These are phyloP conservation scores for Nannobrachium achirus DNA, from an alignment of 2,113 vertebrate species.

Conservation along the genomic window DNA sequence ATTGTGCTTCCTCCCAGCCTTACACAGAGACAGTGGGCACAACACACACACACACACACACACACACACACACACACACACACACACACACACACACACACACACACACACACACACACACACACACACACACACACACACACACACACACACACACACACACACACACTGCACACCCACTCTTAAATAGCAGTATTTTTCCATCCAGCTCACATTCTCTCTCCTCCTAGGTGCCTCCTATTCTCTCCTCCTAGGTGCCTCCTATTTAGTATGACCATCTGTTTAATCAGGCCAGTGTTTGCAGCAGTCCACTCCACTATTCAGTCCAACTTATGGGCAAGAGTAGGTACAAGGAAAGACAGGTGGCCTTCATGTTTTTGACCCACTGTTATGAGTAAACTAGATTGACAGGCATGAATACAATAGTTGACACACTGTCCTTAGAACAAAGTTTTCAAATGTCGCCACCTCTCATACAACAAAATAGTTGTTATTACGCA, in stretches of 20 bases:
- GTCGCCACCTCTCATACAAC: conserved; percentile 6
- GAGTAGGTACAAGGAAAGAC: background rate
- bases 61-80: background rate
- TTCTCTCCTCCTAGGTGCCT: background rate
- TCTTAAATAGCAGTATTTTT: background rate
- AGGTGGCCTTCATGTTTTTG: background rate
- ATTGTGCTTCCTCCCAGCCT: conserved; percentile 25
- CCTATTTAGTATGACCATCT: background rate
- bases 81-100: background rate
- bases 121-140: background rate
- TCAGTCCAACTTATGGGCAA: background rate
- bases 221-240: background rate
- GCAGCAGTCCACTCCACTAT: background rate
- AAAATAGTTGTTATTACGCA: background rate
- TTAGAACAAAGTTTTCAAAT: conserved; percentile 17
- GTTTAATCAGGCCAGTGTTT: conserved; percentile 1
- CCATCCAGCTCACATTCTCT: background rate
- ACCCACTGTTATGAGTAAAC: background rate
- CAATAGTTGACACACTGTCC: conserved; percentile 1
- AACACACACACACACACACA: background rate
- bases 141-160: background rate
- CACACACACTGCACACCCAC: too few relatives aligned
- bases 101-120: background rate
- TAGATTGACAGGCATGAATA: conserved; percentile 17
- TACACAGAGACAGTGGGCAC: background rate